Base-by-base conservation (phyloP, 2,113 vertebrate species). In the Columbina picui region DNA sequence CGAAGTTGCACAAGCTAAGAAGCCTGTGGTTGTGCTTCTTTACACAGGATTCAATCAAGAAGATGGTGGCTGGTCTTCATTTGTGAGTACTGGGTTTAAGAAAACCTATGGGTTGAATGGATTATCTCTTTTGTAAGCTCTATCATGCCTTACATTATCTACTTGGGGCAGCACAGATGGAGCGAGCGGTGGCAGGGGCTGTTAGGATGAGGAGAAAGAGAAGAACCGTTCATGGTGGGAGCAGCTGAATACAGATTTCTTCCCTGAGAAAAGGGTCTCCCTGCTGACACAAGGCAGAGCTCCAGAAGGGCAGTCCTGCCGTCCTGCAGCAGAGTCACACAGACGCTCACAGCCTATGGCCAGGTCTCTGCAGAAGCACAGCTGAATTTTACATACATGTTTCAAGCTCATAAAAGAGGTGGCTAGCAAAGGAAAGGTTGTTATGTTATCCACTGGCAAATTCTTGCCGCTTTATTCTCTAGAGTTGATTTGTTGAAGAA, bases 31-130 rank as follows among this genome's bases (percentile, higher is more conserved):
- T 63, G 26, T 75, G 15, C 47, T 85, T 97, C 88, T 77, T 75
- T 50, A 74, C 49, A 0, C 96, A 98, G 98, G 98, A 25, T 97
- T 91, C 6, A 82, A 86, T 2, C 91, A 96, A 19, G 88, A 97
- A 7, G 96, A 92, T 0, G 98, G 98, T 18, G 98, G 98, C 64
- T 99, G 99, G 99, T 99, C 94, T 2, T 98, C 99, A 3, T 99
- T 99, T 97, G 98, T 99, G 97, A 99, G 98, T 98, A 97, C 80
- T 15, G 50, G 4, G 23, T 25, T 61, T 13, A n/a, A 45, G 3
- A 11, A 27, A 34, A 9, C 5, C n/a, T 23, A n/a, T 36, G 19
- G 34, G 18, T 25, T 67, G 50, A 8, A 32, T 3, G 36, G 14
- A 17, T 27, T 36, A 18, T 6, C 23, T 55, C 61, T 78, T 34